A percentile compares a stretch with the other conserved stretches of the same genome.
These are phyloP conservation scores for Enteromius fasciolatus DNA, from an alignment of 2,797 vertebrate species.

Conservation along the genomic window DNA sequence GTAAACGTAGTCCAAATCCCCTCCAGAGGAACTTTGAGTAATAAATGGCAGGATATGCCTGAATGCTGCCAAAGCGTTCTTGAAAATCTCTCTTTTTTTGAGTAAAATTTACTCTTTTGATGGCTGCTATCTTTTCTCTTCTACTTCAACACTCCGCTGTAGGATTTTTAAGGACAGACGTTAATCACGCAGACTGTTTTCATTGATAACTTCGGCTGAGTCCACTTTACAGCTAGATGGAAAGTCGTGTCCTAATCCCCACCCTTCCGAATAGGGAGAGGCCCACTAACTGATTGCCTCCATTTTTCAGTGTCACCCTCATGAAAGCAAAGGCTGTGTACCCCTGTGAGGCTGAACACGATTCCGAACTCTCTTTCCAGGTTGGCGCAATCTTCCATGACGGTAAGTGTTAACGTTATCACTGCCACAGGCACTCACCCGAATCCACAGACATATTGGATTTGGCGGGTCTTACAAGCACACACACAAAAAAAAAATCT, in stretches of 20 bases:
- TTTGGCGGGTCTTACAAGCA: slow-evolving; percentile 66
- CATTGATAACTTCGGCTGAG: slow-evolving; percentile 14
- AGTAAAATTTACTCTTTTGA: slow-evolving; percentile 8
- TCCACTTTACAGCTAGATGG: slow-evolving; percentile 32
- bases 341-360: slow-evolving; percentile 95
- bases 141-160: slow-evolving; percentile 13
- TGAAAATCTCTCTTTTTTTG: slow-evolving; percentile 16
- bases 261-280: slow-evolving; percentile 25
- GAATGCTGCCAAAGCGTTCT: slow-evolving; percentile 6
- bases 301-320: slow-evolving; percentile 81
- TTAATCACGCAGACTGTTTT: slow-evolving; percentile 33
- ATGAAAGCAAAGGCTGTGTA: slow-evolving; percentile 94
- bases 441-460: slow-evolving; percentile 74
- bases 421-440: slow-evolving; percentile 71
- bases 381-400: slow-evolving; percentile 95
- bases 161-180: slow-evolving; percentile 5
- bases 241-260: slow-evolving; percentile 45
- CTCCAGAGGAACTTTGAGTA: slow-evolving; percentile 6
- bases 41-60: slow-evolving; percentile 16
- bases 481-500: slow-evolving; percentile 63
- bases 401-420: slow-evolving; percentile 87
- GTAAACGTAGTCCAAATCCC: not conserved
- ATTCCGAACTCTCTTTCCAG: slow-evolving; percentile 95
- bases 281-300: slow-evolving; percentile 78
- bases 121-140: slow-evolving; percentile 15